These are phyloP conservation scores for Psylliodes chrysocephalus DNA, from an alignment of 2,888 invertebrate genomes.

Conservation along the genomic window DNA sequence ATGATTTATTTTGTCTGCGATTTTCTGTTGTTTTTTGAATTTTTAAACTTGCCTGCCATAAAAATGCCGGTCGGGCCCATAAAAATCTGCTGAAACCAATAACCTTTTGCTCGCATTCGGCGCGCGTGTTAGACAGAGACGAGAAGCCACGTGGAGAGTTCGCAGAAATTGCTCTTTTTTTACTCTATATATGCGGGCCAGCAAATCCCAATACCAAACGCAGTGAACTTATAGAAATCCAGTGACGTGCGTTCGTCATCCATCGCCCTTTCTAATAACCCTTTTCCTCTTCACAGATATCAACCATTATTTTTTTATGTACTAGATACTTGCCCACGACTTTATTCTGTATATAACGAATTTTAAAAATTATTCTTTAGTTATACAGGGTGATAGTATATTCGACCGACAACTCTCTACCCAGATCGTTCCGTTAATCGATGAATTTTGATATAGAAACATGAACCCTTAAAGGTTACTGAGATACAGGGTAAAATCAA, in stretches of 20 bases:
- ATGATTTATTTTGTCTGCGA: slow-evolving; percentile 65
- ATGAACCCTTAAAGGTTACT: too few species aligned
- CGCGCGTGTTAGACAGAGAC: slow-evolving; percentile 43
- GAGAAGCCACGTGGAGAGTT: slow-evolving; percentile 37
- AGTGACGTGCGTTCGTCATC: slow-evolving; percentile 32
- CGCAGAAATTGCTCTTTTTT: slow-evolving; percentile 45
- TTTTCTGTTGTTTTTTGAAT: slow-evolving; percentile 64
- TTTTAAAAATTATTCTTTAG: too few species aligned
- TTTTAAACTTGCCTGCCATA: slow-evolving; percentile 64
- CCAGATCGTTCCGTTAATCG: too few species aligned
- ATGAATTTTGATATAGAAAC: too few species aligned
- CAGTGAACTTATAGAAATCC: slow-evolving; percentile 36
- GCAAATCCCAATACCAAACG: slow-evolving; percentile 45
- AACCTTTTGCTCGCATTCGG: slow-evolving; percentile 35
- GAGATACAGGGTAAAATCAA: too few species aligned
- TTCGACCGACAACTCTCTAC: too few species aligned
- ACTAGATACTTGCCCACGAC: too few species aligned
- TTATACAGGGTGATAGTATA: too few species aligned
- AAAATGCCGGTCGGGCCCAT: slow-evolving; percentile 63
- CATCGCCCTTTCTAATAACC: too few species aligned
- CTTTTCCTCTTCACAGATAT: too few species aligned
- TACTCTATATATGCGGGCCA: slow-evolving; percentile 37
- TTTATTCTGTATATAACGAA: too few species aligned
- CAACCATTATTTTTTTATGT: too few species aligned
- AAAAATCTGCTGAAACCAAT: slow-evolving; percentile 54